Evolutionary conservation across 1,140 invertebrate species (phyloP).

Genomic region (Araneus ventricosus): DNA sequence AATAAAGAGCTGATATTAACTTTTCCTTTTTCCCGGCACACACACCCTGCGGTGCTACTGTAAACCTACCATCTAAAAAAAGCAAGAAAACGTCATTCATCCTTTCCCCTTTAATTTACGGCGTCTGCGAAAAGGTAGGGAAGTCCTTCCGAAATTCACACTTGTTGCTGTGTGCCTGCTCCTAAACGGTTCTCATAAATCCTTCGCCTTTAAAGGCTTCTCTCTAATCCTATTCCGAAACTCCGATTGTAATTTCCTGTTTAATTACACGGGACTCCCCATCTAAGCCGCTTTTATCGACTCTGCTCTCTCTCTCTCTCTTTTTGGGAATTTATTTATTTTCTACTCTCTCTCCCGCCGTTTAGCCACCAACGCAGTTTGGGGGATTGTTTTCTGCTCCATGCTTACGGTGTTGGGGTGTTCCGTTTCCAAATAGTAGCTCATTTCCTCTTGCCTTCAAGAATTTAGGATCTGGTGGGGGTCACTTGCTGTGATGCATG

Average conservation of each 20-base stretch:
- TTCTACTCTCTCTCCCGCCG: neutral
- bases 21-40: neutral
- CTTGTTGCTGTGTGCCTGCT: conserved; percentile 50
- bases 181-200: conserved; percentile 56
- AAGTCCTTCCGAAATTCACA: conserved; percentile 61
- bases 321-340: conserved; percentile 52
- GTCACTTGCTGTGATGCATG: conserved; percentile 43
- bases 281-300: conserved; percentile 68
- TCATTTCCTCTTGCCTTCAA: conserved; percentile 65
- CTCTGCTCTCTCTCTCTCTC: conserved; percentile 12
- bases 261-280: conserved; percentile 66
- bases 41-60: neutral
- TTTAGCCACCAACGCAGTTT: neutral
- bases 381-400: conserved; percentile 21
- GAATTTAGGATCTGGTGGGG: conserved; percentile 44
- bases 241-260: conserved; percentile 73
- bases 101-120: conserved; percentile 46
- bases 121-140: conserved; percentile 62
- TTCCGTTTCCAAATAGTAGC: conserved; percentile 55
- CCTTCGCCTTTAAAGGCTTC: conserved; percentile 41
- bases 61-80: conserved; percentile 17
- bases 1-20: conserved; percentile 47
- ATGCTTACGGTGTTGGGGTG: conserved; percentile 5
- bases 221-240: conserved; percentile 58
- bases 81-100: conserved; percentile 47